phyloP scores from a whole-genome alignment of 2,797 vertebrate species.

The Takifugu rubripes region DNA sequence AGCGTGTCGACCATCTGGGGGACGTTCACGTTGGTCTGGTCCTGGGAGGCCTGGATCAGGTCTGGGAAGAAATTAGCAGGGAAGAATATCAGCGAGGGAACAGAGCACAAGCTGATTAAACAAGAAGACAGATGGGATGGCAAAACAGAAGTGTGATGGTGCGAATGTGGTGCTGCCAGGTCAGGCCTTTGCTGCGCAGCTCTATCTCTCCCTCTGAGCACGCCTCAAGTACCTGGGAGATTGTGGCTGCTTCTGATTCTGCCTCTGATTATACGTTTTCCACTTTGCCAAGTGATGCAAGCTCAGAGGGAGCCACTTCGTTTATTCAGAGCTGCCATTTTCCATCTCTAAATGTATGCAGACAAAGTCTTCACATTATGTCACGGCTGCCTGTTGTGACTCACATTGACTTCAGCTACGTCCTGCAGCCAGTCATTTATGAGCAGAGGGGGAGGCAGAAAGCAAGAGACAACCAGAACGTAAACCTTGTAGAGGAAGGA shows the following conservation, averaged over 20 bases:
- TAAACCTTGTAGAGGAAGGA: neutral
- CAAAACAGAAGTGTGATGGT: conserved; percentile 1
- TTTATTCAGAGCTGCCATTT: conserved; percentile 3
- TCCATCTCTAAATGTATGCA: conserved; percentile 21
- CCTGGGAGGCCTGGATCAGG: conserved; percentile 95
- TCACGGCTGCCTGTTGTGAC: conserved; percentile 37
- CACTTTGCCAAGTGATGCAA: conserved; percentile 8
- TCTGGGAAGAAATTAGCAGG: conserved; percentile 64
- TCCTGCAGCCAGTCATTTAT: conserved; percentile 25
- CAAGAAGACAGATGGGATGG: neutral
- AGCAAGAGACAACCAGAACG: neutral
- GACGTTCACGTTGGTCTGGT: conserved; percentile 90
- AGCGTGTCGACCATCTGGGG: conserved; percentile 97
- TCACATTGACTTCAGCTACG: conserved; percentile 40
- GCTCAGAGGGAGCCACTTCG: neutral
- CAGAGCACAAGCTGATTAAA: conserved; percentile 2
- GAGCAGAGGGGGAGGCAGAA: conserved; percentile 8
- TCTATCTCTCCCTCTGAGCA: neutral
- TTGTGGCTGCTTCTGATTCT: neutral
- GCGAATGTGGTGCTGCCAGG: neutral
- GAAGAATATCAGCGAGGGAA: conserved; percentile 20
- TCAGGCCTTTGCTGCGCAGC: neutral
- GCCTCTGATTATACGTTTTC: neutral
- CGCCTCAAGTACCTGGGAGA: neutral
- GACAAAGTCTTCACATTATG: conserved; percentile 27